Evolutionary conservation across 2,113 vertebrate genomes (phyloP).

Genomic region (Cyanistes caeruleus): DNA sequence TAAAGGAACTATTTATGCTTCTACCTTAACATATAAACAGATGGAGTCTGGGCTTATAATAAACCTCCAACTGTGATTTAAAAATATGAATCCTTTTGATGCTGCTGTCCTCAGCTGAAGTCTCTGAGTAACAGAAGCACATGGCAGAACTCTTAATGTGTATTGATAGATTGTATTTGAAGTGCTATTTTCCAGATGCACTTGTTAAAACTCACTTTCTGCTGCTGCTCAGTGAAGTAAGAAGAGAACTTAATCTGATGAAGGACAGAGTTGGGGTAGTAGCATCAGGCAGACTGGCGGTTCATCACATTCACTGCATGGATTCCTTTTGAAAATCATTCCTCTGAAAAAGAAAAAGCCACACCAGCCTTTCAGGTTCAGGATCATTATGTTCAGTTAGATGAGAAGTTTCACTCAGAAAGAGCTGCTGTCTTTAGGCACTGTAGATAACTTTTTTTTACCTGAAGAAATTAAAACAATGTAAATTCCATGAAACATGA

Average conservation of each 20-base stretch:
- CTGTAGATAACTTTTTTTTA: not conserved
- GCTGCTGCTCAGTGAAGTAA: not conserved
- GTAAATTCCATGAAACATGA: not conserved
- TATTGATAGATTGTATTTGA: not conserved
- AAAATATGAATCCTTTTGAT: not conserved
- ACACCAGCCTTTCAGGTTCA: not conserved
- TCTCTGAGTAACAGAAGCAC: not conserved
- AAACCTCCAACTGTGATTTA: not conserved
- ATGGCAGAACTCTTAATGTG: not conserved
- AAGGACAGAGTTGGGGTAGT: not conserved
- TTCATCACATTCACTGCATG: not conserved
- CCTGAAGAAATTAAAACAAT: not conserved
- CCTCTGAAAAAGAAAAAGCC: slow-evolving; percentile 13
- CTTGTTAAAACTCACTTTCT: slow-evolving; percentile 26
- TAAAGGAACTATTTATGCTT: not conserved
- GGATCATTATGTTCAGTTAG: not conserved
- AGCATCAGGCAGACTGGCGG: not conserved
- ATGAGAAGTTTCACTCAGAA: not conserved
- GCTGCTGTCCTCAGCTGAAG: not conserved
- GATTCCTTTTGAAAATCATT: slow-evolving; percentile 5
- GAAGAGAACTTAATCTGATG: not conserved
- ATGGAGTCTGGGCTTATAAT: slow-evolving; percentile 9
- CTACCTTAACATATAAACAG: not conserved
- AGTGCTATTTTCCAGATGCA: not conserved
- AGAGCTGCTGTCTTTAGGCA: not conserved